Evolutionary conservation across 2,888 invertebrate species (phyloP).

Genomic region (Dasypogon diadema): DNA sequence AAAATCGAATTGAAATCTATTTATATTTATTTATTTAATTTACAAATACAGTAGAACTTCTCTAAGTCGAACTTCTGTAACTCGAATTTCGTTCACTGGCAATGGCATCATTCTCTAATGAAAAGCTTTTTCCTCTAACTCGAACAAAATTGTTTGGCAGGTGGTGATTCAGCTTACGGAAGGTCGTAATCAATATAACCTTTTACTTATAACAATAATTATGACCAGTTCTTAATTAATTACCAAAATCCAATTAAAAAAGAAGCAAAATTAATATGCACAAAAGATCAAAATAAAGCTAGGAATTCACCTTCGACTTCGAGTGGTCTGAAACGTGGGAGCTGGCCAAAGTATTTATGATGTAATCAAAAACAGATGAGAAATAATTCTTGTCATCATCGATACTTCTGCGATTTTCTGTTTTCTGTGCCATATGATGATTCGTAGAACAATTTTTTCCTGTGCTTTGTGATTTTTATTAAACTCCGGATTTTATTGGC

Average conservation of each 20-base stretch:
- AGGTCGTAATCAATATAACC: no score
- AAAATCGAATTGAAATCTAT: no score
- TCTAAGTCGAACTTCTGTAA: no score
- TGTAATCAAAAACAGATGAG: conserved; percentile 27
- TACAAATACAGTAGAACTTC: no score
- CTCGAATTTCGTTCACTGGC: no score
- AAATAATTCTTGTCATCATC: conserved; percentile 30
- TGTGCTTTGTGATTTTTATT: background rate
- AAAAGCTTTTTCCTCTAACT: no score
- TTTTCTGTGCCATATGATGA: background rate
- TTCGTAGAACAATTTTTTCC: background rate
- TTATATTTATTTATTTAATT: no score
- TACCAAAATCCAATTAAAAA: background rate
- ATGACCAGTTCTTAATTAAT: no score
- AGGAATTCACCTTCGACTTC: background rate
- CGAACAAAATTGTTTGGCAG: no score
- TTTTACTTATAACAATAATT: no score
- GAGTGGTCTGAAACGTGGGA: conserved; percentile 14
- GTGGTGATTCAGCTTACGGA: no score
- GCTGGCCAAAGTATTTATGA: conserved; percentile 22
- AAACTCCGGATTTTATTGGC: conserved; percentile 8
- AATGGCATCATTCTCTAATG: no score
- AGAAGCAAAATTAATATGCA: background rate
- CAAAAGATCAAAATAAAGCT: background rate
- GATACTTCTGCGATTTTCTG: conserved; percentile 19